Base-by-base conservation (phyloP, 30 jellyfish, hydroid and myxozoan genomes). In the Turritopsis rubra region DNA sequence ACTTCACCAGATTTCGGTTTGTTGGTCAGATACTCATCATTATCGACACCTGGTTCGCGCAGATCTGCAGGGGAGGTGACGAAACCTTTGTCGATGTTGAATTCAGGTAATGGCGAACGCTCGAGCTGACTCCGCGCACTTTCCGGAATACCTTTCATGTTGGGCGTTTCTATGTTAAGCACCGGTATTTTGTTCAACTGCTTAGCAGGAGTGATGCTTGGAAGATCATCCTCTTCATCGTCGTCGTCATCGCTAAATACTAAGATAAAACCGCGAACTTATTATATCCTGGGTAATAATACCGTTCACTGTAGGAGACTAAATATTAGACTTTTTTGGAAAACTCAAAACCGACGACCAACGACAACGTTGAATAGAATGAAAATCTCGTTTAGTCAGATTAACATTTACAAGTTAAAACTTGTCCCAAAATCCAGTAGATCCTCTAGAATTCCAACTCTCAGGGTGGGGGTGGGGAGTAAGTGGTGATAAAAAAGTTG, bases 161-260 rank as follows among this genome's bases (percentile, higher is more conserved):
- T 29, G 18, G 79, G 87, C 25, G 87, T 80, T 19, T 53, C 83
- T 28, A 80, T 80, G 81, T 80, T 80, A 8, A 80, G 79, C 52
- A 80, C 17, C 18, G 87, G 87, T 7, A 65, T 26, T 41, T 79
- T 74, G 17, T 28, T 75, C 77, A 26, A 22, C 17, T 31, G 60
- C 9, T 23, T 28, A 9, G 60, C 25, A 9, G 66, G 19, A 31
- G 25, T 31, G 16, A 26, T 29, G 16, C 17, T 22, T 7, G 77
- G 77, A n/a, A 68, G 77, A 19, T 68, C 77, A 68, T 68, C 30
- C 9, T 68, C 30, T 68, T 68, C 77, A 0, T 68, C 77, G 13
- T 77, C 23, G 5, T 25, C 73, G 53, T 30, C 85, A 19, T 22
- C 71, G 28, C 53, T 30, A 8, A 41, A 41, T 41, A 41, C 60